These are phyloP conservation scores for Cynopterus brachyotis DNA, from an alignment of 2,113 vertebrate genomes.

Conservation along the genomic window DNA sequence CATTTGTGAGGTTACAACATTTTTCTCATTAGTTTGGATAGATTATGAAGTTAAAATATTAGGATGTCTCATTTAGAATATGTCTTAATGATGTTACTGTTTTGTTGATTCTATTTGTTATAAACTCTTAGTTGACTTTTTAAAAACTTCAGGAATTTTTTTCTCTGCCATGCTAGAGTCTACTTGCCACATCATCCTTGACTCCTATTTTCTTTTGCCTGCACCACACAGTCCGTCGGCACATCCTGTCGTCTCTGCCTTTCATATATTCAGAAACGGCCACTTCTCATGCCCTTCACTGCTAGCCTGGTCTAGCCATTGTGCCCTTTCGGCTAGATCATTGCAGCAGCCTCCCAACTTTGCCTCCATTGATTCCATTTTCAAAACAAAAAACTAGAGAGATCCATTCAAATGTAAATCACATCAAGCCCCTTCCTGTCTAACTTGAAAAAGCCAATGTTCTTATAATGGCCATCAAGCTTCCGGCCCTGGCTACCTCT, in stretches of 20 bases:
- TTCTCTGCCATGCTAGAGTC: not conserved
- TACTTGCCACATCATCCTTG: not conserved
- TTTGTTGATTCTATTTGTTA: not conserved
- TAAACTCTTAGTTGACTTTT: not conserved
- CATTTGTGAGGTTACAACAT: not conserved
- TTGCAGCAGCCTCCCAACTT: not conserved
- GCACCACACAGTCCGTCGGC: not conserved
- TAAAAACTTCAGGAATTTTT: not conserved
- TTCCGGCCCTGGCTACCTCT: not conserved
- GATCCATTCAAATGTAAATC: not conserved
- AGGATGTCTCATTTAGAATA: not conserved
- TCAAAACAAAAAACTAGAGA: not conserved
- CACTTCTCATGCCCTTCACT: not conserved
- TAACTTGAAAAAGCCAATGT: not conserved
- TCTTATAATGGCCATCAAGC: not conserved
- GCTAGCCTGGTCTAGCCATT: not conserved
- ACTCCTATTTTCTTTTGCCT: not conserved
- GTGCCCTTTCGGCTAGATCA: not conserved
- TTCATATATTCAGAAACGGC: not conserved
- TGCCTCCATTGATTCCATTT: not conserved
- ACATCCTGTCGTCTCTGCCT: not conserved
- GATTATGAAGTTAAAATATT: not conserved
- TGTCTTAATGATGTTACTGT: not conserved
- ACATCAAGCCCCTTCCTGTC: not conserved
- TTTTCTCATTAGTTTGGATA: not conserved